Evolutionary conservation across 2,797 vertebrate genomes (phyloP).

Genomic region (Crotalus adamanteus): DNA sequence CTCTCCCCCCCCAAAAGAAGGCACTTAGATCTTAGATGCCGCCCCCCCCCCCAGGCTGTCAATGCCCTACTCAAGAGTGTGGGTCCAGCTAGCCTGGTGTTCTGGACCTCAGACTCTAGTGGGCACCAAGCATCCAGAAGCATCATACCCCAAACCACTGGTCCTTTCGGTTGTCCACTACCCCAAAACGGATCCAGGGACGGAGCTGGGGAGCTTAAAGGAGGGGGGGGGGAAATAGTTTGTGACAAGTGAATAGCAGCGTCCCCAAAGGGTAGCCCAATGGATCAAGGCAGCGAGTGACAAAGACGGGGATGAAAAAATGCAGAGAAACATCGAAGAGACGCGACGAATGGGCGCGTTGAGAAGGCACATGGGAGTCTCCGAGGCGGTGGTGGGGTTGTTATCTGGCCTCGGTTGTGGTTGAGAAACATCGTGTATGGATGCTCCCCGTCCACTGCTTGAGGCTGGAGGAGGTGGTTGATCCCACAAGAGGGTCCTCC

Average conservation of each 20-base stretch:
- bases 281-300: not conserved
- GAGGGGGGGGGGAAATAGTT: not conserved
- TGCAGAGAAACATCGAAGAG: not conserved
- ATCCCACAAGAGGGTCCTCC: rapidly evolving
- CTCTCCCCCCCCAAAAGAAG: too few species aligned
- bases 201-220: not conserved
- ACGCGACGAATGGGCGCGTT: not conserved
- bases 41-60: not conserved
- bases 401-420: not conserved
- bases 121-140: not conserved
- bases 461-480: not conserved
- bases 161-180: not conserved
- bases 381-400: not conserved
- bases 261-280: not conserved
- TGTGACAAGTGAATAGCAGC: not conserved
- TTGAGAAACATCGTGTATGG: too few species aligned
- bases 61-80: not conserved
- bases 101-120: not conserved
- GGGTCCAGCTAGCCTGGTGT: too few species aligned
- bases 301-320: rapidly evolving
- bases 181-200: not conserved
- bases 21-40: not conserved
- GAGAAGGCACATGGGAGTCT: not conserved
- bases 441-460: rapidly evolving
- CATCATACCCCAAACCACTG: not conserved